phyloP scores from a whole-genome alignment of 2,888 invertebrate genomes.

The Periphyllus acericola region DNA sequence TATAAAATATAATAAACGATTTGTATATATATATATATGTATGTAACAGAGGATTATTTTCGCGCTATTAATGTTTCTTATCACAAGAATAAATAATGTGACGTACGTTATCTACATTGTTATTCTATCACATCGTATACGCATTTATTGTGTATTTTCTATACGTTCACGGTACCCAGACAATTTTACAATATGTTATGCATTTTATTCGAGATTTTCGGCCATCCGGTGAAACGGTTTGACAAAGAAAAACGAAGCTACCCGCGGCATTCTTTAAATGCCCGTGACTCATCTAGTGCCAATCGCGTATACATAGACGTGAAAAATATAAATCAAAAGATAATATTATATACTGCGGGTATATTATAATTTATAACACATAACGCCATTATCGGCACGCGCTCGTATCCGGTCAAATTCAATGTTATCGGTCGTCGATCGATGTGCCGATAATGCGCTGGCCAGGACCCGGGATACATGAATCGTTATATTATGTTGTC shows the following conservation, averaged over 20 bases:
- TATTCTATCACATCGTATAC: too few species aligned
- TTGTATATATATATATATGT: not conserved
- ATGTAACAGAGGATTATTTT: not conserved
- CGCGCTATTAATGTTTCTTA: not conserved
- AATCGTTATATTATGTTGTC: not conserved
- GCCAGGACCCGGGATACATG: not conserved
- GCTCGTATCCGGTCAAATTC: not conserved
- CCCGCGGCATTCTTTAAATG: not conserved
- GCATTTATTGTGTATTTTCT: too few species aligned
- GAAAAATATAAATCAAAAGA: not conserved
- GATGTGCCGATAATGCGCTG: not conserved
- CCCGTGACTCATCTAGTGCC: not conserved
- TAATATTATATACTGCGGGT: too few species aligned
- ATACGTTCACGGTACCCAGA: too few species aligned
- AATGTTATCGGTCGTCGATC: not conserved
- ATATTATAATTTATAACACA: too few species aligned
- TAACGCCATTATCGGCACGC: not conserved
- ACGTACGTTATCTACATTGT: too few species aligned
- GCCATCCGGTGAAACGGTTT: not conserved
- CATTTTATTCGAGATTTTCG: not conserved
- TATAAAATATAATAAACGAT: too few species aligned
- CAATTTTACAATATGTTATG: too few species aligned
- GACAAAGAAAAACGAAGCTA: too few species aligned
- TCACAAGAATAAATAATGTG: not conserved
- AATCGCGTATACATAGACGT: not conserved